phyloP scores from a whole-genome alignment of 2,888 invertebrate genomes.

The Rhaphigaster nebulosa region DNA sequence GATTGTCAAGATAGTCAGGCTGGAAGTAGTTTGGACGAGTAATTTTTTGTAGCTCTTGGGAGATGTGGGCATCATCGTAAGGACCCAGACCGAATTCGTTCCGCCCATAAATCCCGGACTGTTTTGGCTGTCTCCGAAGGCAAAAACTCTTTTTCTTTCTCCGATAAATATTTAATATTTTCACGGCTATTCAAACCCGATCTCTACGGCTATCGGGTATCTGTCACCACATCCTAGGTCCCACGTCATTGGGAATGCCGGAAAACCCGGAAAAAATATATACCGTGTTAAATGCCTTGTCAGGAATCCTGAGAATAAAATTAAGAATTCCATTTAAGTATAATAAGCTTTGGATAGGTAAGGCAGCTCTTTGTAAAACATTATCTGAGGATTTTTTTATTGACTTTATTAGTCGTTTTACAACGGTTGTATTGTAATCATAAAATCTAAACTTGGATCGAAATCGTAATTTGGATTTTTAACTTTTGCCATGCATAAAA shows the following conservation, averaged over 20 bases:
- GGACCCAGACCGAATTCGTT: background rate
- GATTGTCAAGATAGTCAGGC: background rate
- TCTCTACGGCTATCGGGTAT: conserved; percentile 27
- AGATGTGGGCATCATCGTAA: background rate
- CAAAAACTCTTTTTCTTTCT: background rate
- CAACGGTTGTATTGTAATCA: no score
- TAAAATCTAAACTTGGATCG: no score
- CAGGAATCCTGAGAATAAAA: background rate
- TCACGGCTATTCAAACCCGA: conserved; percentile 1
- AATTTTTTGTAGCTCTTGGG: background rate
- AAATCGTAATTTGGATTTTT: no score
- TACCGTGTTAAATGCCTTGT: background rate
- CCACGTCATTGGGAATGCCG: background rate
- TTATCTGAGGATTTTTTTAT: background rate
- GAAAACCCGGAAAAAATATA: conserved; percentile 4
- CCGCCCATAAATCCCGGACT: background rate
- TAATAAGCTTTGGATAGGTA: background rate
- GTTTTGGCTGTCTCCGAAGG: background rate
- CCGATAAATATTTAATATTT: conserved; percentile 11
- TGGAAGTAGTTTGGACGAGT: background rate
- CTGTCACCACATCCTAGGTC: background rate
- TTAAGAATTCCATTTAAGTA: background rate
- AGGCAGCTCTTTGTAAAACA: background rate
- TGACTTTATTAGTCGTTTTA: background rate
- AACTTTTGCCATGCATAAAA: no score